Percentiles rank a stretch among this genome's conserved stretches.
These are phyloP conservation scores for Muntiacus muntjak DNA, from an alignment of 2,113 vertebrate species.

Conservation along the genomic window DNA sequence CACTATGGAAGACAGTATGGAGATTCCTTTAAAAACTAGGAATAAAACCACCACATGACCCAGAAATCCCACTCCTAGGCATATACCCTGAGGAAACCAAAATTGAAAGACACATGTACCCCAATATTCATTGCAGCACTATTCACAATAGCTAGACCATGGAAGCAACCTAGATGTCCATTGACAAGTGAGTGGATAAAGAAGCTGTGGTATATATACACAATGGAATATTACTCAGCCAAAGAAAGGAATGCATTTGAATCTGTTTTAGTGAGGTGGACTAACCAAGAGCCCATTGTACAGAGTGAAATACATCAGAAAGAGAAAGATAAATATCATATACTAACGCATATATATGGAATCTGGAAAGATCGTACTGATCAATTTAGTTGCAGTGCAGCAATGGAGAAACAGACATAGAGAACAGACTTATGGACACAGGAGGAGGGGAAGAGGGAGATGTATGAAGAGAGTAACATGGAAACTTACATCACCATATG, in stretches of 20 bases:
- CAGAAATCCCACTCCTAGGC: neutral
- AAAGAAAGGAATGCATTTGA: neutral
- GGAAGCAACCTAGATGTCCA: neutral
- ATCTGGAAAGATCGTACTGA: neutral
- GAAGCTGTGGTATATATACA: neutral
- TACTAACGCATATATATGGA: neutral
- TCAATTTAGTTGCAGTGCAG: neutral
- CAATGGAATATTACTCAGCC: neutral
- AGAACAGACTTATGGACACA: neutral
- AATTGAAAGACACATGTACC: neutral
- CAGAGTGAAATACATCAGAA: neutral
- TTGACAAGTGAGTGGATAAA: neutral
- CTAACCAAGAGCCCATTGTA: neutral
- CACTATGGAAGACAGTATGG: neutral
- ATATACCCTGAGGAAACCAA: neutral
- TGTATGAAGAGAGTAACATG: neutral
- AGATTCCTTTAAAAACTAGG: neutral
- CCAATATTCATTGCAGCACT: neutral
- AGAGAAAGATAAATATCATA: neutral
- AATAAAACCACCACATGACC: neutral
- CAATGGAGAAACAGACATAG: neutral
- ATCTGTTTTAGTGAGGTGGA: neutral
- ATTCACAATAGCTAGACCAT: neutral
- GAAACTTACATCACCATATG: neutral
- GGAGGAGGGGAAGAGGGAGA: neutral